Base-by-base conservation (phyloP, 2,797 vertebrate species). In the Harpagifer antarcticus region DNA sequence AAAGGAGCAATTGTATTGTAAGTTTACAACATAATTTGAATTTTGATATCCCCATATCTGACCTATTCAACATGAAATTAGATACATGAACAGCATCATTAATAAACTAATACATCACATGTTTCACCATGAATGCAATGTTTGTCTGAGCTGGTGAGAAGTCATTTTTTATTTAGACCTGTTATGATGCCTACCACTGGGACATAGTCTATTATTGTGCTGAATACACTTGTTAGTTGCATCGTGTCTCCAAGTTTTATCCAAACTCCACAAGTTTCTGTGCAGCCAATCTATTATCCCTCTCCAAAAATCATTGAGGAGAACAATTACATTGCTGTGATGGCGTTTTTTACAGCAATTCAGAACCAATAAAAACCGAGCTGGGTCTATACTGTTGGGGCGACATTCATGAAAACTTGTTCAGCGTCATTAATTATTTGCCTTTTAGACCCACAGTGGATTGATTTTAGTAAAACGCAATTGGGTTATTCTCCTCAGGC, bases 11-110 rank as follows among this genome's bases (percentile, higher is more conserved):
- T 20, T 50, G 55, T 58, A 8, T 31, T n/a, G 4, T 43, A 17
- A 69, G 56, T 19, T 10, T 68, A 45, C 58, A 27, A 31, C 52
- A 61, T 17, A 45, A 83, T 82, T 83, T 56, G 53, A 80, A 86
- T 87, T 68, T 82, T 71, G 66, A 81, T 86, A 84, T 87, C 72
- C 23, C 61, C 60, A 85, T 85, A 75, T 74, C 49, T 37, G 76
- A 76, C 82, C 61, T 75, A n/a, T 60, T 27, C 23, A 27, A 27
- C 23, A 60, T 52, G 52, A 66, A 67, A 73, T n/a, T 37, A 80
- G 56, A 70, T 56, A 37, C 12, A 31, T 67, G 61, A 15, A 66
- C 43, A 49, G 61, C 60, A 62, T 72, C 47, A 72, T 86, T 76
- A 68, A 73, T 81, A 79, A 74, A 63, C 15, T 0, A 16, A 9